Conservation (phyloP, 1,140 invertebrate species). For the Reticulitermes speratus region DNA sequence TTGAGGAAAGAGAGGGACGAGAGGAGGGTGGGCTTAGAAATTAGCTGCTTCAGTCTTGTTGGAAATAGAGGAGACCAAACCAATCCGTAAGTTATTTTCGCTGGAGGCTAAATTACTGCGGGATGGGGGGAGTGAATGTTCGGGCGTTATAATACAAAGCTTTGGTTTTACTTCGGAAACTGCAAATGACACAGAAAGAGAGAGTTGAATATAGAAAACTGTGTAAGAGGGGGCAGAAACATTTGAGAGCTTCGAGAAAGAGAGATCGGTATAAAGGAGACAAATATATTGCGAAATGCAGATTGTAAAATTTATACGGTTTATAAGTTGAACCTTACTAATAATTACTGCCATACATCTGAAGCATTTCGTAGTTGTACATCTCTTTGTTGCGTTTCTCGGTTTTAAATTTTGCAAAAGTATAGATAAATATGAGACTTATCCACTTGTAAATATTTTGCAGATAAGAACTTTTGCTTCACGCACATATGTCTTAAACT, state of each 20-base stretch:
- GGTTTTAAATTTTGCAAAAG: too few species aligned
- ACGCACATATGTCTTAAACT: too few species aligned
- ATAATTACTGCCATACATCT: not conserved
- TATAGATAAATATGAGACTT: too few species aligned
- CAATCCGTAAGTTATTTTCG: constrained; percentile 18
- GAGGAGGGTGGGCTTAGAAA: not conserved
- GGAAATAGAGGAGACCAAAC: constrained; percentile 11
- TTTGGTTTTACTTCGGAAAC: constrained; percentile 22
- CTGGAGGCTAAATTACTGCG: not conserved
- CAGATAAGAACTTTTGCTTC: too few species aligned
- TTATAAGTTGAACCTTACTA: not conserved
- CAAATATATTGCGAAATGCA: not conserved
- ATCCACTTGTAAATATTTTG: too few species aligned
- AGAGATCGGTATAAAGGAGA: not conserved
- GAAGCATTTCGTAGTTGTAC: not conserved
- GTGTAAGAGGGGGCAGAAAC: not conserved
- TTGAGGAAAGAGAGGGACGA: not conserved
- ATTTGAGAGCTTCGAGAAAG: not conserved
- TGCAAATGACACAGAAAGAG: constrained; percentile 27
- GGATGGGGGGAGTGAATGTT: not conserved
- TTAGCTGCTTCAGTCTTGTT: constrained; percentile 3
- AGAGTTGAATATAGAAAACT: not conserved
- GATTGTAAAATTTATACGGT: constrained; percentile 4
- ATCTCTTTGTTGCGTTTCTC: too few species aligned
- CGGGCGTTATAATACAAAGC: constrained; percentile 18